Base-by-base conservation (phyloP, 2,797 vertebrate species). In the Mus spretus region DNA sequence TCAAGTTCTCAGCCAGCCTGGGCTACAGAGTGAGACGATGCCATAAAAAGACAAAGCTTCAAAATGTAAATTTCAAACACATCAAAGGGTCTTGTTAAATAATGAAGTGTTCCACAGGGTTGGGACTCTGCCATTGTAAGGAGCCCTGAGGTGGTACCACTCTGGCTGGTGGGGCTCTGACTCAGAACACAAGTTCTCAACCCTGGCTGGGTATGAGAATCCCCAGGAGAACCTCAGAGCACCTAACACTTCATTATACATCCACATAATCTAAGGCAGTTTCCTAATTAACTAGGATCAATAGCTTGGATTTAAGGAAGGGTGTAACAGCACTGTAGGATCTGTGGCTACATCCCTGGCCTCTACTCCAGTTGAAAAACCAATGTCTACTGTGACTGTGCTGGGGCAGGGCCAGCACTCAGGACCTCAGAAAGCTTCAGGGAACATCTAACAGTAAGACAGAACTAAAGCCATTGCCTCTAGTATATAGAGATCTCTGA, bases 371-470 rank as follows among this genome's bases (percentile, higher is more conserved):
- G 24, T 26, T 40, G 24, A 87, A 93, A 93, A 95, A 61, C 55
- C 40, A 67, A 4, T 50, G 15, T 65, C 53, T 55, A 74, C 67
- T 11, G 1, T 72, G 77, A 87, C 0, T 17, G 40, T 24, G 63
- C 47, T 82, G 34, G 17, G 82, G 13, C 44, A 57, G 40, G 17
- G 6, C 61, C 74, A 75, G 44, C 63, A 11, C 55, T 8, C 17
- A 61, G 24, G 22, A 93, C 37, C 94, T 90, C 81, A 31, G 59
- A 91, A 92, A 86, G 34, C n/a, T 91, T 47, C 57, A 53, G n/a
- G 89, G 1, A 40, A 13, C 86, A 44, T 79, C 19, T 67, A 74
- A 81, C 0, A 1, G 55, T 50, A 14, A 78, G 34, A 37, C 44
- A 26, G 63, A 93, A 94, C 7, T 74, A 96, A 81, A 96, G 55